phyloP scores from a whole-genome alignment of 2,113 vertebrate species.

The Hippocampus zosterae region DNA sequence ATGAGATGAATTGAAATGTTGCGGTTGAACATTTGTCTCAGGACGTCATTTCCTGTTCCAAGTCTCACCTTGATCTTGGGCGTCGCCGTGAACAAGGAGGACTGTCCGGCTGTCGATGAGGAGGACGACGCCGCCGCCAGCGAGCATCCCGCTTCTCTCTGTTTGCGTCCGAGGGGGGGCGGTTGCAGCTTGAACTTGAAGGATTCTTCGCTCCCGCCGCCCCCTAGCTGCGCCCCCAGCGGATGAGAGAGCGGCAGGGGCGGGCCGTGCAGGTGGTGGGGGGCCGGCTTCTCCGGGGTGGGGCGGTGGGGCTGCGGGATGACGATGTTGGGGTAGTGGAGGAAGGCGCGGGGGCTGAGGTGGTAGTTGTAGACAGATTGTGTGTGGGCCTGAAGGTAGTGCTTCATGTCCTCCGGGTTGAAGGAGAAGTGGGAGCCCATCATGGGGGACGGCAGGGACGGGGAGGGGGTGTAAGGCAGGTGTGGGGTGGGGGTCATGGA shows the following conservation, averaged over 20 bases:
- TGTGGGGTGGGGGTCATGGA: slow-evolving; percentile 85
- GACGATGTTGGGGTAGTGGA: slow-evolving; percentile 87
- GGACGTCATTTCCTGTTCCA: neutral
- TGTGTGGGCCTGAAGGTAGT: slow-evolving; percentile 88
- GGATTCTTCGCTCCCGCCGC: slow-evolving; percentile 46
- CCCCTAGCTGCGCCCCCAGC: slow-evolving; percentile 59
- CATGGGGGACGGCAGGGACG: slow-evolving; percentile 85
- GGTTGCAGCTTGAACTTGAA: slow-evolving; percentile 94
- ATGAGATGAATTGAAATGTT: too few relatives aligned
- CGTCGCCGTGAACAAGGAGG: slow-evolving; percentile 50
- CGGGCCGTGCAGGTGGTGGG: slow-evolving; percentile 61
- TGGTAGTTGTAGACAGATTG: slow-evolving; percentile 95
- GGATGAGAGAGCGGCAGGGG: slow-evolving; percentile 56
- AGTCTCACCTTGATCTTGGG: slow-evolving; percentile 82
- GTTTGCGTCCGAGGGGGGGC: slow-evolving; percentile 81
- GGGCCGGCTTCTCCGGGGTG: slow-evolving; percentile 47
- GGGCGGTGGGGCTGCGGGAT: slow-evolving; percentile 87
- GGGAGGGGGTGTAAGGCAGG: slow-evolving; percentile 84
- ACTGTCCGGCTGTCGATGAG: slow-evolving; percentile 36
- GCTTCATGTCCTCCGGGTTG: slow-evolving; percentile 92
- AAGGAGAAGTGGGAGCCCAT: slow-evolving; percentile 88
- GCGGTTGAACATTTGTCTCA: neutral
- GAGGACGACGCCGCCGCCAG: slow-evolving; percentile 40
- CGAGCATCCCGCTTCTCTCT: slow-evolving; percentile 68
- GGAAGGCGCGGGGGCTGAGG: slow-evolving; percentile 88